A percentile compares a stretch with the other conserved stretches of the same genome.
These are phyloP conservation scores for Drosophila lini DNA, from an alignment of 1,140 invertebrate genomes.

Conservation along the genomic window DNA sequence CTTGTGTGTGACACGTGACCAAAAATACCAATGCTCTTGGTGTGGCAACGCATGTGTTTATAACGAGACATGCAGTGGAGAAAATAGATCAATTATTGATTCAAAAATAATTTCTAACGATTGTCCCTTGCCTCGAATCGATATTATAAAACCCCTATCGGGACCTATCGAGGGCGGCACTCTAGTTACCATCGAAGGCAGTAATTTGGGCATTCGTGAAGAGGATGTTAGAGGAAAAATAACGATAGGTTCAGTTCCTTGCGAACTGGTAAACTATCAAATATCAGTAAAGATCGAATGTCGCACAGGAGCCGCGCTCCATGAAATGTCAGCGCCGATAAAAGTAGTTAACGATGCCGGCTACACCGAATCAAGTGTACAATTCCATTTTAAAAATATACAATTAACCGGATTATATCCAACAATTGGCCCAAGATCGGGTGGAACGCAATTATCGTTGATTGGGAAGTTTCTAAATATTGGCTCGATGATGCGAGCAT, in stretches of 20 bases:
- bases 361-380: constrained; percentile 93
- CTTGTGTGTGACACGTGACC: constrained; percentile 94
- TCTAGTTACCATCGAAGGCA: constrained; percentile 96
- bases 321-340: constrained; percentile 91
- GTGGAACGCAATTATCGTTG: constrained; percentile 96
- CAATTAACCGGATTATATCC: constrained; percentile 93
- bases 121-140: constrained; percentile 96
- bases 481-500: constrained; percentile 94
- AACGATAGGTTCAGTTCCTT: constrained; percentile 94
- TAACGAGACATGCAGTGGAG: constrained; percentile 89
- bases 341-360: constrained; percentile 95
- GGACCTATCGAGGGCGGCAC: constrained; percentile 98
- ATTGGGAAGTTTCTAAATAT: constrained; percentile 96
- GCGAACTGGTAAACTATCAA: constrained; percentile 94
- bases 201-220: constrained; percentile 95
- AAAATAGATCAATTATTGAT: constrained; percentile 6
- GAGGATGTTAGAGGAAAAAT: constrained; percentile 96
- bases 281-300: constrained; percentile 96
- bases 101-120: constrained; percentile 87
- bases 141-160: constrained; percentile 96
- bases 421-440: constrained; percentile 94
- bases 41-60: constrained; percentile 95
- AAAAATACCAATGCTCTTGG: constrained; percentile 96
- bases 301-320: constrained; percentile 91
- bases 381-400: constrained; percentile 96